Base-by-base conservation (phyloP, 2,797 vertebrate species). In the Cyclopterus lumpus region DNA sequence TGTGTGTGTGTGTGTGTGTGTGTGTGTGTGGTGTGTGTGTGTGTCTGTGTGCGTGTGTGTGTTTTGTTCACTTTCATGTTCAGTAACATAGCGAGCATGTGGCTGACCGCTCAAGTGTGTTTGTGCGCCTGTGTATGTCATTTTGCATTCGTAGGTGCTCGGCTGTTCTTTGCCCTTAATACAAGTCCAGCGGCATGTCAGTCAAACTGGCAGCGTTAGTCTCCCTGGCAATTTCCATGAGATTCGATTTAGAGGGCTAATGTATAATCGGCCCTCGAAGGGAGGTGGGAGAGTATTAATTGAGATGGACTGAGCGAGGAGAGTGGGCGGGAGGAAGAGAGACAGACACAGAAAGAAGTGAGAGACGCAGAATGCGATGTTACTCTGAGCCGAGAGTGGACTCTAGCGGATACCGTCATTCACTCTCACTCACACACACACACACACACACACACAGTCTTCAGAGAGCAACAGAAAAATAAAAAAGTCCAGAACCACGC, bases 181-280 rank as follows among this genome's bases (percentile, higher is more conserved):
- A 86, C 79, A 82, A 89, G 91, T 89, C 71, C 76, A 58, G 74
- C 10, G 26, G 70, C 5, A 75, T 85, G 91, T 92, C 93, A 90
- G 82, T 94, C 91, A 92, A 87, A 85, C 85, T 62, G 85, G 76
- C 82, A 71, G 82, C 69, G 74, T 86, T 90, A 60, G 80, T 91
- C 89, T 92, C 86, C 79, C 76, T 88, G 82, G 90, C 89, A 90
- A 88, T 91, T 90, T 93, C 88, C 83, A 84, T 88, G 89, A 90
- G 90, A 92, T 91, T 91, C 70, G 86, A 92, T 93, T 90, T 87
- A 88, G 81, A 90, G 89, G 87, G 89, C 86, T 92, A 89, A 91
- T 91, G 88, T 92, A 92, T 92, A 91, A 93, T 88, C 89, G 83
- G 83, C 82, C 81, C 83, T 90, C 71, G 75, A 88, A 89, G 86